phyloP scores from a whole-genome alignment of 2,888 invertebrate species.

The Crossocerus cetratus region DNA sequence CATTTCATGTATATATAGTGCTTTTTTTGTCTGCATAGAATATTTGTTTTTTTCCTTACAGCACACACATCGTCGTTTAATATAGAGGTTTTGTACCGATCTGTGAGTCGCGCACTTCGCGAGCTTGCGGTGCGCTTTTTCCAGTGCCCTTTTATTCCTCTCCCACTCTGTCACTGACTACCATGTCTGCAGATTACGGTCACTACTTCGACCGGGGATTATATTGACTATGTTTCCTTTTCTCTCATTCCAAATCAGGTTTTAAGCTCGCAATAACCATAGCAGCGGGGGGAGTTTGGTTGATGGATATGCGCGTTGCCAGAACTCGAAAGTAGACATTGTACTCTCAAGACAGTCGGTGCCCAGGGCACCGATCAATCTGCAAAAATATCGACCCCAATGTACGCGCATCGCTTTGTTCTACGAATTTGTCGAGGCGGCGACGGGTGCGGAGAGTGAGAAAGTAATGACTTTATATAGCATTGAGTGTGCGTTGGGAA shows the following conservation, averaged over 20 bases:
- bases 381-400: conserved; percentile 30
- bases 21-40: conserved; percentile 50
- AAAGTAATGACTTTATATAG: no score
- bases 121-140: conserved; percentile 46
- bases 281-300: no score
- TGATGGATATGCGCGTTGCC: no score
- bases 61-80: conserved; percentile 44
- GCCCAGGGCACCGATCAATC: background rate
- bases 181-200: conserved; percentile 54
- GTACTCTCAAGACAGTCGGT: no score
- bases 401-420: no score
- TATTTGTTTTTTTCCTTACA: conserved; percentile 44
- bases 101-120: conserved; percentile 46
- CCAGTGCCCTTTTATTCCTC: conserved; percentile 8
- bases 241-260: no score
- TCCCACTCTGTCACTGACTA: conserved; percentile 4
- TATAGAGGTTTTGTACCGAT: conserved; percentile 65
- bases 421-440: conserved; percentile 7
- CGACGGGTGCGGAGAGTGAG: no score
- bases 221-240: background rate
- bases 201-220: background rate
- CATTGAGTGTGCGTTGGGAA: no score
- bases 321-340: no score
- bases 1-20: conserved; percentile 48
- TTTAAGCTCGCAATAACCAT: no score